Evolutionary conservation across 2,888 invertebrate genomes (phyloP), one percentile per base, ranked within the genome.

Genomic region (Yponomeuta plumbellus): DNA sequence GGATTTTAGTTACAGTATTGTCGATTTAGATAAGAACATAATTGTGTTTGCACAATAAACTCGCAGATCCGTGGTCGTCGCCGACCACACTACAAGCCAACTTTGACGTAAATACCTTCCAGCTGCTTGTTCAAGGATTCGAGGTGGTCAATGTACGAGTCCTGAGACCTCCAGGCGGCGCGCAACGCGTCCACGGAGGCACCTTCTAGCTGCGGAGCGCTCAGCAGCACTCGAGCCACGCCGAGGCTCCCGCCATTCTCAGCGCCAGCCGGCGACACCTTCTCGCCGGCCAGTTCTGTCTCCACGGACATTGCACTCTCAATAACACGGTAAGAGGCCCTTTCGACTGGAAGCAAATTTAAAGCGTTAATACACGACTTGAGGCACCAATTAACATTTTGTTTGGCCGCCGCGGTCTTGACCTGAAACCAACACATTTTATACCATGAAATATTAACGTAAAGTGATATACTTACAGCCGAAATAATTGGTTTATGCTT

Each of bases 111-210:
- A 93, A 92, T 95, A 95, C 95, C 95, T 95, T 95, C 95, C 93
- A 94, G 93, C 92, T 93, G 93, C 90, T 94, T 92, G 86, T 93
- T 92, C 91, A 94, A 94, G 75, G 94, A 91, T 93, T 96, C 95
- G 86, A 96, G 92, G 80, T 92, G 92, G 83, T 94, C 94, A 88
- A 95, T 93, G 92, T 95, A 96, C 81, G 92, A 92, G 88, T 95
- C 95, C 93, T 95, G 95, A 84, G 93, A 93, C 85, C 92, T 93
- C 95, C 95, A 95, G 79, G 94, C 93, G 83, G 92, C 91, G 76
- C 93, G 92, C 83, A 95, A 92, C 76, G 95, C 94, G 74, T 94
- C 91, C 74, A 92, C 92, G 73, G 94, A 90, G 77, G 90, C 90
- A 78, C 94, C 93, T 80, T 94, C 85, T 79, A 95, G 94, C 75